A percentile compares a stretch with the other conserved stretches of the same genome.
phyloP scores from a whole-genome alignment of 2,888 invertebrate species.

The Hylaea fasciaria region DNA sequence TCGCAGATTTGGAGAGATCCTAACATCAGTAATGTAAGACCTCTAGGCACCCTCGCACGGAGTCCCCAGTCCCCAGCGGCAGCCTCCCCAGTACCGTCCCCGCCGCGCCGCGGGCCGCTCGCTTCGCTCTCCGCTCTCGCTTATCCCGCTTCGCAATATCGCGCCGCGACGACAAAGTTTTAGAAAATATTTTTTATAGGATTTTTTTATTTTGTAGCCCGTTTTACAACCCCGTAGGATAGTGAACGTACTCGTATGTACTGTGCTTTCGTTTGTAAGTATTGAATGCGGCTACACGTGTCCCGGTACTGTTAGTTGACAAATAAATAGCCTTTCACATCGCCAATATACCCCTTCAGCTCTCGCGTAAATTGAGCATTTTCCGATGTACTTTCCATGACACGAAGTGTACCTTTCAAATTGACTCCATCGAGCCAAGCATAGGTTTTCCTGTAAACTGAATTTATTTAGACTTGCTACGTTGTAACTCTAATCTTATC shows the following conservation, averaged over 20 bases:
- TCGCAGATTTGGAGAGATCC: too few species aligned
- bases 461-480: too few species aligned
- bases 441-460: too few species aligned
- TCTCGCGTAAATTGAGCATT: neutral
- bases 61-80: too few species aligned
- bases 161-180: slow-evolving; percentile 42
- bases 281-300: neutral
- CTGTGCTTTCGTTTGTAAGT: slow-evolving; percentile 38
- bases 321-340: neutral
- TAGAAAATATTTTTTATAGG: slow-evolving; percentile 43
- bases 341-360: neutral
- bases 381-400: neutral
- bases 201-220: slow-evolving; percentile 34
- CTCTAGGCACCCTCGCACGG: too few species aligned
- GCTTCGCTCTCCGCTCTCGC: slow-evolving; percentile 20
- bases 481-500: too few species aligned
- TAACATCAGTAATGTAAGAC: too few species aligned
- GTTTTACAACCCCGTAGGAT: slow-evolving; percentile 41
- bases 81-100: slow-evolving; percentile 16
- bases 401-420: neutral
- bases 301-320: neutral
- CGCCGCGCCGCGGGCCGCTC: slow-evolving; percentile 36
- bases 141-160: slow-evolving; percentile 20
- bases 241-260: slow-evolving; percentile 40
- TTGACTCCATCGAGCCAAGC: too few species aligned